Evolutionary conservation across 2,113 vertebrate genomes (phyloP).

Genomic region (Leucoraja erinaceus): DNA sequence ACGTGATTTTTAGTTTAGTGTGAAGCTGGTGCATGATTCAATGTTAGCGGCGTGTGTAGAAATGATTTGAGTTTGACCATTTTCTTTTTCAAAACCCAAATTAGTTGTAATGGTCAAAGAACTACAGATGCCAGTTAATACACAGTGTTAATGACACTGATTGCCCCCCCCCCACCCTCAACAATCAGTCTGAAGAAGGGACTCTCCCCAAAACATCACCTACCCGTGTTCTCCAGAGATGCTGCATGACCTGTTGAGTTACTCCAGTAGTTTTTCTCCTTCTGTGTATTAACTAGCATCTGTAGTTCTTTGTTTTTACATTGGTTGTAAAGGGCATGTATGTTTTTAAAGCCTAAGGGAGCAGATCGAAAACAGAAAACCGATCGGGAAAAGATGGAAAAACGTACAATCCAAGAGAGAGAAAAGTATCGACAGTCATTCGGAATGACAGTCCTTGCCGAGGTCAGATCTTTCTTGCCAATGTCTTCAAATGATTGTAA

Average conservation of each 20-base stretch:
- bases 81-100: background rate
- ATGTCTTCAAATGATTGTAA: no score
- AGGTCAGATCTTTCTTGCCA: slow-evolving; percentile 59
- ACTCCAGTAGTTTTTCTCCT: no score
- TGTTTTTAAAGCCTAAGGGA: slow-evolving; percentile 78
- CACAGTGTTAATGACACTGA: no score
- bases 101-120: background rate
- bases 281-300: no score
- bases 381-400: slow-evolving; percentile 86
- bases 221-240: no score
- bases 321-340: background rate
- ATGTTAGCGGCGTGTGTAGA: background rate
- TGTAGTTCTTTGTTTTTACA: no score
- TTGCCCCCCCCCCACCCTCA: no score
- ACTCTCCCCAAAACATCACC: no score
- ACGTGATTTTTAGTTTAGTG: background rate
- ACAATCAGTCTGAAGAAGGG: no score
- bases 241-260: no score
- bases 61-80: background rate
- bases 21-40: background rate
- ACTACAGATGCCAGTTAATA: no score
- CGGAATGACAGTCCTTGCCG: slow-evolving; percentile 79
- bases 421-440: slow-evolving; percentile 87
- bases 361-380: slow-evolving; percentile 94
- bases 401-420: slow-evolving; percentile 73